Base-by-base conservation (phyloP, 2,113 vertebrate genomes). In the Seriola aureovittata region DNA sequence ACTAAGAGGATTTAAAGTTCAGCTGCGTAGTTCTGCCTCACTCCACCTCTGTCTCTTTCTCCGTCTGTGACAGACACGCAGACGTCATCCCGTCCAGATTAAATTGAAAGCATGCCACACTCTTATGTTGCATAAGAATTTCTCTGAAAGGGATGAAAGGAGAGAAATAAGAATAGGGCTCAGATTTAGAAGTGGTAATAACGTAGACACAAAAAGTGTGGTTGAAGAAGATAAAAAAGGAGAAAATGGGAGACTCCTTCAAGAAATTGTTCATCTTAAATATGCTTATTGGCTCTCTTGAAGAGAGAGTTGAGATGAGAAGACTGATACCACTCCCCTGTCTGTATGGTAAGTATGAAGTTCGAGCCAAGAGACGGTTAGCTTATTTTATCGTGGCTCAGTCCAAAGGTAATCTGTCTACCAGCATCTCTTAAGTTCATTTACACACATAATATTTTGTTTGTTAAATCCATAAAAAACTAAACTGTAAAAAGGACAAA, bases 1-100 rank as follows among this genome's bases (percentile, higher is more conserved):
- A 77, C 67, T 92, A 93, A 94, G 92, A 93, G 84, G 93, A 94
- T 93, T 93, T 71, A 90, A 93, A 92, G 85, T 92, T 92, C 87
- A 92, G 71, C 82, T 63, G 66, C 13, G 60, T 83, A 78, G 85
- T 87, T 89, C 69, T 83, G 74, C 71, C 79, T 73, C 75, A 81
- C 75, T 76, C 76, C 72, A 82, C 62, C 81, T 76, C 69, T 68
- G 19, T 78, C 80, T 71, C 70, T 65, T 40, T 62, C 70, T 29
- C 70, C 29, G 73, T 59, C 82, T 62, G 54, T 74, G 69, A 75
- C 79, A 86, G 73, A 90, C 82, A 76, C 38, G 64, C 83, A 85
- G 58, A 89, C 86, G 71, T 90, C 90, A 92, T 75, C 68, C 50
- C 14, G 14, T 78, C 71, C 89, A 92, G 92, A 95, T 96, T 95